Evolutionary conservation across 2,888 invertebrate species (phyloP), one percentile per base, ranked within the genome.

Genomic region (Resseliella maxima): DNA sequence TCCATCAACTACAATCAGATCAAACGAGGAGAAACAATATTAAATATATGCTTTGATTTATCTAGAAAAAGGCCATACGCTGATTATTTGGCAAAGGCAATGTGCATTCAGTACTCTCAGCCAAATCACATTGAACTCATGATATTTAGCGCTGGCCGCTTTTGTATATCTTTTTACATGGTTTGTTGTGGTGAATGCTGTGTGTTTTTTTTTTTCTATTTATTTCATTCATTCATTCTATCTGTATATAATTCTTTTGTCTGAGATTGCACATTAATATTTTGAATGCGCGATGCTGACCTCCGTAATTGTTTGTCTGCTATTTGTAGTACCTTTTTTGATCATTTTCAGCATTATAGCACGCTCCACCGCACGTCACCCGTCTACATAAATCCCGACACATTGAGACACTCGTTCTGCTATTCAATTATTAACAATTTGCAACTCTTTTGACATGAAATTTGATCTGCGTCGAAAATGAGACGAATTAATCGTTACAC

Each of bases 221-320:
- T 12, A 8, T 5, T 41, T 41, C 41, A 5, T 50, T 59, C 12
- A 5, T 41, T 12, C 41, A 8, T 5, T 41, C 12, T 12, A 5
- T 50, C 24, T 3, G 8, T 2, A 50, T 50, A 50, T 18, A 15
- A 8, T 6, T 50, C 46, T 6, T 50, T 50, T 50, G 59, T 59
- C 59, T 59, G 59, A 50, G 24, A 59, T 24, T 59, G 24, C 59
- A 59, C 27, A 59, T 59, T n/a, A 59, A 27, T 59, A 59, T 59
- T 59, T 59, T 59, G 59, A 50, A 50, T 50, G 59, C 59, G 59
- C 59, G 59, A 27, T 59, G 59, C 27, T 59, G 59, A 59, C 59
- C 59, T 59, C 59, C 12, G 59, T 59, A 59, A 59, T 59, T 59
- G 59, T 59, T 59, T 59, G 59, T 59, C 59, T 59, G 59, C 59